These are phyloP conservation scores for Rhinolophus ferrumequinum DNA, from an alignment of 2,113 vertebrate species.

Conservation along the genomic window DNA sequence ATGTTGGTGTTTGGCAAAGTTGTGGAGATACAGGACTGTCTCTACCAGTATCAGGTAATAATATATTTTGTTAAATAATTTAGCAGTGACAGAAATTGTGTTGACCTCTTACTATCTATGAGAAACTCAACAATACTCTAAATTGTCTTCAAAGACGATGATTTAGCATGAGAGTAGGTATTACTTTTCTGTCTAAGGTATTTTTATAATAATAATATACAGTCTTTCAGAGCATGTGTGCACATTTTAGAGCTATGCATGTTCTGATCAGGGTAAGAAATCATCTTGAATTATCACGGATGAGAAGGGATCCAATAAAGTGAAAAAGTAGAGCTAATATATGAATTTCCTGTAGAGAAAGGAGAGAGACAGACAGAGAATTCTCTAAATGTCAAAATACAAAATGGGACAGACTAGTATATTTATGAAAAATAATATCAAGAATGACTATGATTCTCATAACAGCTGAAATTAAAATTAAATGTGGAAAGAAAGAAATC, in stretches of 20 bases:
- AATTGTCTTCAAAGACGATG: neutral
- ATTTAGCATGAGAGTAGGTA: neutral
- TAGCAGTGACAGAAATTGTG: neutral
- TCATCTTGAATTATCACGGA: neutral
- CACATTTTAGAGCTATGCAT: neutral
- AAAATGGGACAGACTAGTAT: neutral
- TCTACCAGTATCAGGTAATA: neutral
- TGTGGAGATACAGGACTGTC: neutral
- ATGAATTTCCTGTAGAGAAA: neutral
- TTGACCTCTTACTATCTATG: neutral
- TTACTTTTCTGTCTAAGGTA: neutral
- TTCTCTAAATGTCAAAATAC: neutral
- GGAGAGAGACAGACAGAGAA: neutral
- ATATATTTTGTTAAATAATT: neutral
- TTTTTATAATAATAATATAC: neutral
- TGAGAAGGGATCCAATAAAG: neutral
- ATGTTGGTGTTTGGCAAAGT: neutral
- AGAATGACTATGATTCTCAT: neutral
- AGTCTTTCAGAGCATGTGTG: neutral
- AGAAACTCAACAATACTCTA: neutral
- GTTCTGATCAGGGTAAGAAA: neutral
- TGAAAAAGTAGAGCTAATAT: neutral
- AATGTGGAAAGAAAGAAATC: neutral
- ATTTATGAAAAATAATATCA: neutral
- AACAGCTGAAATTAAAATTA: neutral